These are phyloP conservation scores for Ophioderma brevispina DNA, from an alignment of 35 echinoderm and acorn worm species.

Conservation along the genomic window DNA sequence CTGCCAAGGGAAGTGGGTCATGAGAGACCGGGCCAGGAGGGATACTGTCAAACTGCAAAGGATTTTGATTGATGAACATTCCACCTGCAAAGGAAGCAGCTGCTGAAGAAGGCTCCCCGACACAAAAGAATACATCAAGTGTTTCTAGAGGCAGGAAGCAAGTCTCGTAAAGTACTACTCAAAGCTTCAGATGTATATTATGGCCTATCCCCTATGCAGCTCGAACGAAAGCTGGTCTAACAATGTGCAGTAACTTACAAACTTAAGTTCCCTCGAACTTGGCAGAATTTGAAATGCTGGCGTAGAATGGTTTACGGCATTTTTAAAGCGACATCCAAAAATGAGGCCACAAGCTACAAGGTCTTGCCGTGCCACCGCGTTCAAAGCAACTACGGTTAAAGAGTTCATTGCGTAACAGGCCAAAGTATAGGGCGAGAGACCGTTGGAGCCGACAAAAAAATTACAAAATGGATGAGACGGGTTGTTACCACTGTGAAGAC, in stretches of 20 bases:
- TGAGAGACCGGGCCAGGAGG: too few species aligned
- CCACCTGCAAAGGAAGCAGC: too few species aligned
- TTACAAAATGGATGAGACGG: too few species aligned
- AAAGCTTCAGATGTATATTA: neutral
- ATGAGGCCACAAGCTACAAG: conserved; percentile 5
- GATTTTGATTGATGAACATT: too few species aligned
- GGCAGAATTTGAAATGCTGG: neutral
- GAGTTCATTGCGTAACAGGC: neutral
- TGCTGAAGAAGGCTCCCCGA: too few species aligned
- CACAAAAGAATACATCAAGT: too few species aligned
- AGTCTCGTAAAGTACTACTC: neutral
- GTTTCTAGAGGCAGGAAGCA: too few species aligned
- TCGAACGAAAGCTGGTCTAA: neutral
- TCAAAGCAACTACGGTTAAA: neutral
- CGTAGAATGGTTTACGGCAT: neutral
- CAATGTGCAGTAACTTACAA: neutral
- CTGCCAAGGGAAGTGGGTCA: too few species aligned
- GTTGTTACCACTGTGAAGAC: too few species aligned
- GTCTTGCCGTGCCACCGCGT: neutral
- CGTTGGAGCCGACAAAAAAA: too few species aligned
- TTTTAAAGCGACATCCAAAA: neutral
- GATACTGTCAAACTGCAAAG: too few species aligned
- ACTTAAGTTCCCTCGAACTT: neutral
- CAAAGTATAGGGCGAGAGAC: too few species aligned
- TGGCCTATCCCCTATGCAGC: neutral